phyloP scores from a whole-genome alignment of 2,113 vertebrate species.

The Oncorhynchus masou region DNA sequence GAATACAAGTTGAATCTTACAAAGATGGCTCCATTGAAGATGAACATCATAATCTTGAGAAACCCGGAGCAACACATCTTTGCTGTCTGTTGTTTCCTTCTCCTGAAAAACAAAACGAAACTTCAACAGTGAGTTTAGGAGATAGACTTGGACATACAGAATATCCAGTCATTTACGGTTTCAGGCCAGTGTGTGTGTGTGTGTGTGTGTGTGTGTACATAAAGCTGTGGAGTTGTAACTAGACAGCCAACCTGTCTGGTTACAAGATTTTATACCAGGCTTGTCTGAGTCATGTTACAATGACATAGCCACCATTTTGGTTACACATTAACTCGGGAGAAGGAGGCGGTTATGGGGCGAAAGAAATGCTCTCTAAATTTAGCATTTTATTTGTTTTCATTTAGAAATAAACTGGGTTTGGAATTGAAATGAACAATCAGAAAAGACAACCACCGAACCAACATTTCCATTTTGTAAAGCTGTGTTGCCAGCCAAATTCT shows the following conservation, averaged over 20 bases:
- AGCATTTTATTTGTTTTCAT: too few species aligned
- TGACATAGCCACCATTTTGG: constrained; percentile 25
- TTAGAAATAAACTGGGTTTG: too few species aligned
- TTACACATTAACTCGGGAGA: constrained; percentile 55
- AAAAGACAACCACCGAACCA: background rate
- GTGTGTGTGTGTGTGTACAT: background rate
- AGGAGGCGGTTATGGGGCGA: background rate
- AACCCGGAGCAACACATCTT: constrained; percentile 59
- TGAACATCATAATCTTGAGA: constrained; percentile 67
- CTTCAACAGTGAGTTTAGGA: background rate
- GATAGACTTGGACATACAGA: background rate
- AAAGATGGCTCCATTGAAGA: constrained; percentile 66
- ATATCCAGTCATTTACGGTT: background rate
- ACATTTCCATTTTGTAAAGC: background rate
- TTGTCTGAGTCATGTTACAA: background rate
- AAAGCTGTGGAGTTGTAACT: background rate
- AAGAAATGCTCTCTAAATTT: too few species aligned
- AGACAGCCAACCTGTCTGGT: background rate
- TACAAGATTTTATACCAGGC: too few species aligned
- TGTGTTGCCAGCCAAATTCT: background rate
- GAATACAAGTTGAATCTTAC: constrained; percentile 48
- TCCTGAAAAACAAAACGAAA: constrained; percentile 10
- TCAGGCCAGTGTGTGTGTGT: background rate
- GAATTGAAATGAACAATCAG: too few species aligned
- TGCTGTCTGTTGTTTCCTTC: background rate